phyloP scores from a whole-genome alignment of 2,113 vertebrate species.

The Neotoma lepida region DNA sequence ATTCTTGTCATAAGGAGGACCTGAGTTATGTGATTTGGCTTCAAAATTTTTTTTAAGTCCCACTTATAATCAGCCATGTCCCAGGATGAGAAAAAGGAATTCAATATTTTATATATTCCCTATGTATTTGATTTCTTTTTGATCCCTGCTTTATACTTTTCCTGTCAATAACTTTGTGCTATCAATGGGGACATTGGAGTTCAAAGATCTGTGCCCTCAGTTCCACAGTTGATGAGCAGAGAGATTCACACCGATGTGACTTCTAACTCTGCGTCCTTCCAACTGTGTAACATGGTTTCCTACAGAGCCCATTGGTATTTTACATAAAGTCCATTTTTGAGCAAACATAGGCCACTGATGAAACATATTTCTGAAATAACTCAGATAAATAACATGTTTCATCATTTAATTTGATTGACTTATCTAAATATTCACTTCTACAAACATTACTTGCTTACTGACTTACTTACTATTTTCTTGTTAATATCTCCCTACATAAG shows the following conservation, averaged over 20 bases:
- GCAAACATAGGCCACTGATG: neutral
- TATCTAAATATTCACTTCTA: neutral
- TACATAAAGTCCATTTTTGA: neutral
- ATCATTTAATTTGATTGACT: slow-evolving; percentile 5
- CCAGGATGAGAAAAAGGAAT: neutral
- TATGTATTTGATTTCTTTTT: slow-evolving; percentile 20
- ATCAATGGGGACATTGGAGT: neutral
- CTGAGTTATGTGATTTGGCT: neutral
- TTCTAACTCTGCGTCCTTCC: neutral
- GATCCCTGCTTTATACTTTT: neutral
- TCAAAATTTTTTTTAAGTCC: neutral
- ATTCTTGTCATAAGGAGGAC: neutral
- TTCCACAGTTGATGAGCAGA: neutral
- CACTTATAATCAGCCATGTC: neutral
- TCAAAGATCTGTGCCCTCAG: neutral
- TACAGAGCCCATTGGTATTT: neutral
- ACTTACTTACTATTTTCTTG: slow-evolving; percentile 10
- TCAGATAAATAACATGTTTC: neutral
- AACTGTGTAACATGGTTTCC: neutral
- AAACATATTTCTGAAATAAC: neutral
- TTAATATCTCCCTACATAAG: slow-evolving; percentile 10
- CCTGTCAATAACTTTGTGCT: neutral
- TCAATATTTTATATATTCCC: neutral
- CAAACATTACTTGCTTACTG: neutral
- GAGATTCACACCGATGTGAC: neutral